These are phyloP conservation scores for Capitella teleta DNA, from an alignment of 1,140 invertebrate genomes.

Conservation along the genomic window DNA sequence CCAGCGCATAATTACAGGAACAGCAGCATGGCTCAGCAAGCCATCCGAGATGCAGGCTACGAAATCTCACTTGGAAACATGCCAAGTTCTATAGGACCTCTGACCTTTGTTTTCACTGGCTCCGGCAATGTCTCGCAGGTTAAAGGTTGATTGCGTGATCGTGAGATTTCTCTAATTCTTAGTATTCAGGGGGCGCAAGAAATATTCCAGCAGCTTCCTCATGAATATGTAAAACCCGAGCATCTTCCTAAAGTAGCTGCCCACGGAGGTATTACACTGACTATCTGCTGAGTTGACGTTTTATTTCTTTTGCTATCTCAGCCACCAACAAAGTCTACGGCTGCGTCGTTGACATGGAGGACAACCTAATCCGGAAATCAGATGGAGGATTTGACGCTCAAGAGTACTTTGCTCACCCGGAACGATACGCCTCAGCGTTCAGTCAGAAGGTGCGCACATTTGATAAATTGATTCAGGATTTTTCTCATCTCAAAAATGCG, in stretches of 20 bases:
- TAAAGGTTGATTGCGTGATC: too few species aligned
- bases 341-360: constrained; percentile 78
- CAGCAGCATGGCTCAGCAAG: constrained; percentile 92
- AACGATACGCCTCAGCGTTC: constrained; percentile 90
- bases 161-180: too few species aligned
- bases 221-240: constrained; percentile 92
- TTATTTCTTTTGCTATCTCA: constrained; percentile 36
- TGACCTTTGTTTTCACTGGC: constrained; percentile 97
- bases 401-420: constrained; percentile 87
- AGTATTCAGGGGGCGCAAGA: constrained; percentile 79
- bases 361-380: constrained; percentile 85
- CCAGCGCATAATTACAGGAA: constrained; percentile 96
- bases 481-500: neutral
- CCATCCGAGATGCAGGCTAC: constrained; percentile 92
- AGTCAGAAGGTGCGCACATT: constrained; percentile 62
- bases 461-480: neutral
- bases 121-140: constrained; percentile 60
- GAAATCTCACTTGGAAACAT: constrained; percentile 94
- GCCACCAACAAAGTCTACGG: constrained; percentile 87
- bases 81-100: constrained; percentile 93
- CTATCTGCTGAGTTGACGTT: too few species aligned
- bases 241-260: constrained; percentile 89
- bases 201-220: constrained; percentile 91
- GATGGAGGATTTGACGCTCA: constrained; percentile 72
- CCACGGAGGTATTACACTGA: constrained; percentile 93